Percentiles rank a stretch among this genome's conserved stretches.
phyloP scores from a whole-genome alignment of 2,797 vertebrate genomes.

The Diplodus puntazzo region DNA sequence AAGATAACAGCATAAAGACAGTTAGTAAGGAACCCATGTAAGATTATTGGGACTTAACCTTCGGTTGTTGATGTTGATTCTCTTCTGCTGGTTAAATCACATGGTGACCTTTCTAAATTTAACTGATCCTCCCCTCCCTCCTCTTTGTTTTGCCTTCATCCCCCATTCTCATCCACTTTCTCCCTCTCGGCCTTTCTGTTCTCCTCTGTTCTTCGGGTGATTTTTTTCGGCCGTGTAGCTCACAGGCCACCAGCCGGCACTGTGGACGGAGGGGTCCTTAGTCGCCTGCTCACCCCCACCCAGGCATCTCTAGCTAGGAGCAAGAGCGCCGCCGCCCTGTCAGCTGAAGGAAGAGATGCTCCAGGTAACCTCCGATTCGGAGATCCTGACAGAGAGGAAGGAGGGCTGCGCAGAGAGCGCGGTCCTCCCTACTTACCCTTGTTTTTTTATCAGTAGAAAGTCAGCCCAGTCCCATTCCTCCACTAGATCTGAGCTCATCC shows the following conservation, averaged over 20 bases:
- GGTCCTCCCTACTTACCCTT: constrained; percentile 12
- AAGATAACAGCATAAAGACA: constrained; percentile 33
- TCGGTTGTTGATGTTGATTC: constrained; percentile 73
- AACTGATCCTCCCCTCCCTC: constrained; percentile 22
- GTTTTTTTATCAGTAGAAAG: constrained; percentile 34
- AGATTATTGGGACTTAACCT: constrained; percentile 68
- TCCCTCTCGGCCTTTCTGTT: constrained; percentile 61
- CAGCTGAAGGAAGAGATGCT: constrained; percentile 89
- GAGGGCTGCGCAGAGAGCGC: constrained; percentile 35
- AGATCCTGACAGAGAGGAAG: constrained; percentile 62
- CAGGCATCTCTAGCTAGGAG: constrained; percentile 96
- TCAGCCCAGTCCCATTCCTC: not conserved
- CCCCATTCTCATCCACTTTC: constrained; percentile 65
- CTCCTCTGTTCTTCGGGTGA: constrained; percentile 65
- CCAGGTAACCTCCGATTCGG: constrained; percentile 90
- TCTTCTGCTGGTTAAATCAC: constrained; percentile 80
- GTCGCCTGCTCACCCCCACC: constrained; percentile 92
- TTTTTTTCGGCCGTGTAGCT: constrained; percentile 84
- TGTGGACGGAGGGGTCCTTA: constrained; percentile 92
- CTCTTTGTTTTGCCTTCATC: constrained; percentile 72
- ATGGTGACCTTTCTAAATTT: constrained; percentile 76
- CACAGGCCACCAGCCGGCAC: constrained; percentile 86
- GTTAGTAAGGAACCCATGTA: constrained; percentile 57
- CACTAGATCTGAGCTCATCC: constrained; percentile 25
- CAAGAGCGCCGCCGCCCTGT: constrained; percentile 92